Percentiles rank a stretch among this genome's conserved stretches.
phyloP scores from a whole-genome alignment of 1,140 invertebrate genomes.

The Vanessa atalanta region DNA sequence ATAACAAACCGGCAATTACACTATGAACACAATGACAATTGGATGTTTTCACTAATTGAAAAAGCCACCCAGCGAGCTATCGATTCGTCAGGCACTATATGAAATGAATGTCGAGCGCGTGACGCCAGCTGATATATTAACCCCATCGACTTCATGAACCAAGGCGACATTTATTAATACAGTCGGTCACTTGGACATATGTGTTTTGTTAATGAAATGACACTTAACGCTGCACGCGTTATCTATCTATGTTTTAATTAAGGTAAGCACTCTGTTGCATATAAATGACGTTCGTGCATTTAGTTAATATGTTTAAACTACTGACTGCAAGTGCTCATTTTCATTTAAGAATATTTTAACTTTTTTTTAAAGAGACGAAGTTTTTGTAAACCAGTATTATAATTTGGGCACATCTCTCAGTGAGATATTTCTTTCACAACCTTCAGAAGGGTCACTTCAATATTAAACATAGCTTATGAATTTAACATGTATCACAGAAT shows the following conservation, averaged over 20 bases:
- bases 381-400: too few relatives aligned
- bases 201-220: constrained; percentile 31
- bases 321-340: background rate
- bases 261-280: constrained; percentile 20
- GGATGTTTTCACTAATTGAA: constrained; percentile 79
- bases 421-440: too few relatives aligned
- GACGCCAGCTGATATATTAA: constrained; percentile 68
- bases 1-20: constrained; percentile 78
- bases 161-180: constrained; percentile 46
- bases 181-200: constrained; percentile 19
- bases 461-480: too few relatives aligned
- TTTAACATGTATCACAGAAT: too few relatives aligned
- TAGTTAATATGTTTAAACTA: background rate
- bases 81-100: constrained; percentile 72
- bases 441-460: too few relatives aligned
- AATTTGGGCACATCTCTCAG: too few relatives aligned
- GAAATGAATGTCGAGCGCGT: constrained; percentile 69
- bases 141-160: constrained; percentile 71
- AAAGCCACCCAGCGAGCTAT: constrained; percentile 58
- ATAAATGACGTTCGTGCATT: background rate
- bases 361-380: background rate
- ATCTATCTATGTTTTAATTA: constrained; percentile 27
- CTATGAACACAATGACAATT: constrained; percentile 77
- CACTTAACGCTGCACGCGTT: constrained; percentile 10
- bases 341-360: background rate